Conservation (phyloP, 2,113 vertebrate genomes). For the Monarcha castaneiventris region DNA sequence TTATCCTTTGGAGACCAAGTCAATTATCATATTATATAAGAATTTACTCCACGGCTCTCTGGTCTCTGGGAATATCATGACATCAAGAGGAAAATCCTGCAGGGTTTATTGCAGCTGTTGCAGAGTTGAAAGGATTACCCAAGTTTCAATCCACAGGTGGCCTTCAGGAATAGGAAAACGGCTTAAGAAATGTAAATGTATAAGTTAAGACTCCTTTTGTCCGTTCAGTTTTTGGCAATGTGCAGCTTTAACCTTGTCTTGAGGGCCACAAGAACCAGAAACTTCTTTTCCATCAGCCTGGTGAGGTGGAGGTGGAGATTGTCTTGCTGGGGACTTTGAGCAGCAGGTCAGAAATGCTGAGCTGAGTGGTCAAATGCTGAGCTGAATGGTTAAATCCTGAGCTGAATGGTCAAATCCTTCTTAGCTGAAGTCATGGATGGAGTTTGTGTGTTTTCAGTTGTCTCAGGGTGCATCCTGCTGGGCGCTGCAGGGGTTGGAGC, state of each 20-base stretch:
- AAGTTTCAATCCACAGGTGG: neutral
- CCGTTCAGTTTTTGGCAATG: rapidly evolving
- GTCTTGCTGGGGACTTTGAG: neutral
- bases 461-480: neutral
- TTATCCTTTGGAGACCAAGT: slow-evolving; percentile 38
- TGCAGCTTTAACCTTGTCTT: neutral
- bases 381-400: neutral
- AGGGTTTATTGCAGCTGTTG: neutral
- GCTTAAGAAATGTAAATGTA: neutral
- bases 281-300: neutral
- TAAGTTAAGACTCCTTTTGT: rapidly evolving
- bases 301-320: neutral
- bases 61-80: neutral
- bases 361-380: neutral
- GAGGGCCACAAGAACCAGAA: neutral
- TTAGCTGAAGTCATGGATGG: neutral
- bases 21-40: slow-evolving; percentile 25
- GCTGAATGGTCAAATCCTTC: neutral
- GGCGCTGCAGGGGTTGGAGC: neutral
- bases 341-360: neutral
- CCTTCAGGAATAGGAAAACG: neutral
- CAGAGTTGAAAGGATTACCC: neutral
- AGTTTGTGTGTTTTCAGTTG: neutral
- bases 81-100: neutral
- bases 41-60: neutral